Percentiles rank a stretch among this genome's conserved stretches.
Conservation (phyloP, 2,797 vertebrate species). For the Columba guinea region DNA sequence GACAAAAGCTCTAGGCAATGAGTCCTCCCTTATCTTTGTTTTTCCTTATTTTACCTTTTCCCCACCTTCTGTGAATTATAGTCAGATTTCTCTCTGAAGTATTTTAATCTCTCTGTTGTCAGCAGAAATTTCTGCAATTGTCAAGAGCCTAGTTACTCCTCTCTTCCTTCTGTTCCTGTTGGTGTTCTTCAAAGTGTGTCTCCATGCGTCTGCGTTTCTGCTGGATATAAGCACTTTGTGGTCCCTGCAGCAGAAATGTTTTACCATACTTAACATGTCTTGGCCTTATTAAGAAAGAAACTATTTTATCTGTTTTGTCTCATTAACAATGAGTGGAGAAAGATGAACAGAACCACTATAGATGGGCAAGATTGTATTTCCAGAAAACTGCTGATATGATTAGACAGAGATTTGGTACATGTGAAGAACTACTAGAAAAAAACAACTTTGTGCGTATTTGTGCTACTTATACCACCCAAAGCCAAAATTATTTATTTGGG, state of each 20-base stretch:
- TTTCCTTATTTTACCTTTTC: not conserved
- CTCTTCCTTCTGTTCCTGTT: not conserved
- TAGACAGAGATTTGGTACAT: not conserved
- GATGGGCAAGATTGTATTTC: not conserved
- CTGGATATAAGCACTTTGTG: not conserved
- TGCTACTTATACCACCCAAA: not conserved
- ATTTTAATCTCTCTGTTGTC: not conserved
- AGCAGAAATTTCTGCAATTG: not conserved
- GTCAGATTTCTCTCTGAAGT: not conserved
- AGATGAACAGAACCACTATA: not conserved
- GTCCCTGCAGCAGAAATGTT: not conserved
- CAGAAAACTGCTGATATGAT: not conserved
- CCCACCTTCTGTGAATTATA: not conserved
- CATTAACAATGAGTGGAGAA: not conserved
- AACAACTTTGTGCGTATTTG: not conserved
- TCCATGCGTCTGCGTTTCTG: not conserved
- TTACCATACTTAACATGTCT: not conserved
- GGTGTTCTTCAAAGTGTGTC: not conserved
- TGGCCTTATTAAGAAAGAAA: not conserved
- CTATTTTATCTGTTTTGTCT: not conserved
- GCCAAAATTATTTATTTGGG: not conserved
- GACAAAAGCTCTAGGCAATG: not conserved
- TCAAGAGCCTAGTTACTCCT: not conserved
- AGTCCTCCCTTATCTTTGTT: not conserved
- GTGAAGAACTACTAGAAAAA: not conserved